These are phyloP conservation scores for Propithecus coquereli DNA, from an alignment of 2,113 vertebrate species.

Conservation along the genomic window DNA sequence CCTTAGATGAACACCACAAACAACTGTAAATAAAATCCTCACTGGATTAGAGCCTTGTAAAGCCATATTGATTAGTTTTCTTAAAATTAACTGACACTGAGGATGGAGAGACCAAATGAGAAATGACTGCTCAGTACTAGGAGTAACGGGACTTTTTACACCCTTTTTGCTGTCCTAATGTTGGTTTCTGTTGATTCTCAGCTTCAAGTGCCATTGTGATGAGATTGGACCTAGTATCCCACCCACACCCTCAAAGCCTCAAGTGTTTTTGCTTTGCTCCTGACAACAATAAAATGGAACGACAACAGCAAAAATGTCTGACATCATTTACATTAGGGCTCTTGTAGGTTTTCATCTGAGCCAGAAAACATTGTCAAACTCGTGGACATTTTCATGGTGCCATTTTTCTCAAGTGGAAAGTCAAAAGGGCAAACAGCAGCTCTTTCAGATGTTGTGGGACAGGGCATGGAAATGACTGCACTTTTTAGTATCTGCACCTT, in stretches of 20 bases:
- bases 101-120: not conserved
- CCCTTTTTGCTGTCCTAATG: not conserved
- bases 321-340: not conserved
- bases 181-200: not conserved
- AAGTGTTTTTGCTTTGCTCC: not conserved
- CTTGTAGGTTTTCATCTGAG: not conserved
- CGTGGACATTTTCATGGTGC: not conserved
- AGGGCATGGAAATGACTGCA: not conserved
- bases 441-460: not conserved
- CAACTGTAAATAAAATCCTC: not conserved
- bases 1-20: not conserved
- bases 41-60: not conserved
- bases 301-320: not conserved
- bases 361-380: not conserved
- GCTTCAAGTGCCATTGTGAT: not conserved
- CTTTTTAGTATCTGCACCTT: not conserved
- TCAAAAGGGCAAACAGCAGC: not conserved
- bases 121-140: not conserved
- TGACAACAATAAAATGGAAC: not conserved
- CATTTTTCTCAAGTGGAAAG: not conserved
- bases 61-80: not conserved
- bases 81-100: not conserved
- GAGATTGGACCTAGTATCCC: not conserved
- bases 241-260: accelerated
- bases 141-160: accelerated